phyloP scores from a whole-genome alignment of 2,797 vertebrate species.

The Limnodromus scolopaceus region DNA sequence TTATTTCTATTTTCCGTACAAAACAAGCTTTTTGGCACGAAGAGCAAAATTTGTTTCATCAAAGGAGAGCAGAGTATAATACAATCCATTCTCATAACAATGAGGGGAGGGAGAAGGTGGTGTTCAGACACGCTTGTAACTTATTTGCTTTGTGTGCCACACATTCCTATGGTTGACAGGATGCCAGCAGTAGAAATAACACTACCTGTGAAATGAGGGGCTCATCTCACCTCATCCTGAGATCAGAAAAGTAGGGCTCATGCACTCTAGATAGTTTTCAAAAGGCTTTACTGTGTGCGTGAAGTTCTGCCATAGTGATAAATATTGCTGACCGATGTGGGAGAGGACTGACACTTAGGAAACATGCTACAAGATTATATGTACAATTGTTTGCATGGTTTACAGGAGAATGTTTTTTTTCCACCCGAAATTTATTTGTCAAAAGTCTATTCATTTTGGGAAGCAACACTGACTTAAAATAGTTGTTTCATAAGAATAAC shows the following conservation, averaged over 20 bases:
- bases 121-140: constrained; percentile 49
- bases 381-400: neutral
- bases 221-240: constrained; percentile 37
- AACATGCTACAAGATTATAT: neutral
- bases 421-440: neutral
- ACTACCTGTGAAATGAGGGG: constrained; percentile 39
- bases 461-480: neutral
- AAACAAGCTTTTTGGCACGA: constrained; percentile 56
- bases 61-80: constrained; percentile 48
- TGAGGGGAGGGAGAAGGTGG: constrained; percentile 50
- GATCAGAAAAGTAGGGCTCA: constrained; percentile 40
- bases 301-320: neutral
- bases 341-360: neutral
- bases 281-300: neutral
- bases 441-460: neutral
- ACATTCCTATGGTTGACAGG: constrained; percentile 40
- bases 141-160: constrained; percentile 49
- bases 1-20: constrained; percentile 56
- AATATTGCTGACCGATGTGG: neutral
- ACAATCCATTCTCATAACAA: constrained; percentile 53
- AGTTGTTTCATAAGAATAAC: neutral
- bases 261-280: neutral
- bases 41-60: constrained; percentile 41
- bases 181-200: constrained; percentile 51
- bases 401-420: neutral